Evolutionary conservation across 2,113 vertebrate genomes (phyloP).

Genomic region (Lophotis ruficrista): DNA sequence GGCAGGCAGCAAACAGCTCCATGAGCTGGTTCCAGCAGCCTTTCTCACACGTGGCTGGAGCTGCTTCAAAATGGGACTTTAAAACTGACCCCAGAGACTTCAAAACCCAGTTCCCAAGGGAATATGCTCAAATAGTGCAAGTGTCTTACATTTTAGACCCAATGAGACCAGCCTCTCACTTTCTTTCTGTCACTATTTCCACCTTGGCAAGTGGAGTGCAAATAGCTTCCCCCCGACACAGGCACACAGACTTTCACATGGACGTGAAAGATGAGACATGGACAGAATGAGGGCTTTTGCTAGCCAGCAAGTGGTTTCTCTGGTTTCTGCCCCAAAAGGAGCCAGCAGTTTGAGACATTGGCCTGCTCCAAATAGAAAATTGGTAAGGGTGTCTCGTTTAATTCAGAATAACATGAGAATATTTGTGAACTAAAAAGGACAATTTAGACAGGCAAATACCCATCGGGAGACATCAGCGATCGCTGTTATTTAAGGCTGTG

Average conservation of each 20-base stretch:
- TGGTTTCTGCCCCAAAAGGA: neutral
- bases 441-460: neutral
- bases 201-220: neutral
- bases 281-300: neutral
- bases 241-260: neutral
- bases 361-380: neutral
- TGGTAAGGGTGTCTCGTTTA: neutral
- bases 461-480: neutral
- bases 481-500: neutral
- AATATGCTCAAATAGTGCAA: rapidly evolving
- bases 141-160: neutral
- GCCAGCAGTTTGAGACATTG: neutral
- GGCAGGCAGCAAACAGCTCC: neutral
- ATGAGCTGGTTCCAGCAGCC: neutral
- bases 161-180: neutral
- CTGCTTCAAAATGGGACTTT: neutral
- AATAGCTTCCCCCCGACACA: rapidly evolving
- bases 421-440: neutral
- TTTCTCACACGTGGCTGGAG: neutral
- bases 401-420: neutral
- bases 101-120: neutral
- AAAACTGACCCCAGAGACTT: neutral
- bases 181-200: neutral
- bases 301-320: neutral
- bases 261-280: neutral